Base-by-base conservation (phyloP, 1,140 invertebrate genomes). In the Dolichoris vasculosae region DNA sequence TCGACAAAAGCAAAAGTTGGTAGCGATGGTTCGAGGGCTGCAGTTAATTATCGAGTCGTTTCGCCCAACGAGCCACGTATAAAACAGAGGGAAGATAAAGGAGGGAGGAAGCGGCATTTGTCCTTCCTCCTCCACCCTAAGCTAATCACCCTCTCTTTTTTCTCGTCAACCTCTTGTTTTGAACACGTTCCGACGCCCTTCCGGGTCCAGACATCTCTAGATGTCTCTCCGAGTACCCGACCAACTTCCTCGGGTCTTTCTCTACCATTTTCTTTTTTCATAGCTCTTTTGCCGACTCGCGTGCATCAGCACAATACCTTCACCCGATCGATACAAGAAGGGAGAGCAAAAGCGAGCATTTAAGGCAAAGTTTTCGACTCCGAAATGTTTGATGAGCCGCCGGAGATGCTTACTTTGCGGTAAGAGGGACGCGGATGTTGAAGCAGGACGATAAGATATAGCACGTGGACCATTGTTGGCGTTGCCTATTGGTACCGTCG, bases 31-130 rank as follows among this genome's bases (percentile, higher is more conserved):
- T 85, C 43, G 64, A 43, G 67, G 46, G n/a, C 43, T 75, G 67
- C 80, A 82, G 92, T 92, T 93, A 92, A 93, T 93, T 93, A 93
- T 93, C 91, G 92, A 92, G 90, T 91, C 87, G 89, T 89, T 89
- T 88, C 87, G 87, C 84, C 87, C 84, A 86, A 76, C 86, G 86
- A 78, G 88, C 84, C 30, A 75, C 71, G 40, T 30, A 13, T 26
- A 51, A 4, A 77, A 30, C 40, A 30, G 20, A n/a, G 48, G 11
- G 40, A 48, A 76, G 40, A 67, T 67, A 76, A 40, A 30, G 40
- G 26, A n/a, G 40, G 26, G 46, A 46, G 9, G 26, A 23, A 86
- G 83, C 32, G 11, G 63, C n/a, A 38, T 82, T 86, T 82, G 82
- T 76, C 76, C 81, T 77, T 40, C 40, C 26, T 86, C 85, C 86